Evolutionary conservation across 2,797 vertebrate genomes (phyloP).

Genomic region (Saguinus oedipus): DNA sequence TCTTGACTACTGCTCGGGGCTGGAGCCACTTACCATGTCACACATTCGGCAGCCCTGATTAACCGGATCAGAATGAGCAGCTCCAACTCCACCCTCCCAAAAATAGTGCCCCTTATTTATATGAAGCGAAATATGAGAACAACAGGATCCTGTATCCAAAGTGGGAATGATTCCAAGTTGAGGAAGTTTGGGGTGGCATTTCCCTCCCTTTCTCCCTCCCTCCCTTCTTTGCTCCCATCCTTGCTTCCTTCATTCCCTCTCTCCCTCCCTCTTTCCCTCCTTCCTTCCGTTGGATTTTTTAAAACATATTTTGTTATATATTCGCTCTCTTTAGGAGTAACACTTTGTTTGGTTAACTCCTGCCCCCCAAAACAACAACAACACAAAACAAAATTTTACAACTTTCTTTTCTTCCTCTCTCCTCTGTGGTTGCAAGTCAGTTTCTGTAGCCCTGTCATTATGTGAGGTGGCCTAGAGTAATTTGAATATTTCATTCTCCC

Average conservation of each 20-base stretch:
- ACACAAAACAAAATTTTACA: neutral
- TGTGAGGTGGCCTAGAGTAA: slow-evolving; percentile 86
- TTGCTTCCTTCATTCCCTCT: no score
- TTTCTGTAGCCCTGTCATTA: slow-evolving; percentile 84
- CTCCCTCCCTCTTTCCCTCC: neutral
- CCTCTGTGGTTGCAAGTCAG: slow-evolving; percentile 78
- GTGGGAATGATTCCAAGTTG: neutral
- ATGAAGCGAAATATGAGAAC: neutral
- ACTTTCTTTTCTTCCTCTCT: slow-evolving; percentile 79
- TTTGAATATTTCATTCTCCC: slow-evolving; percentile 88
- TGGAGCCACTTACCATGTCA: slow-evolving; percentile 84
- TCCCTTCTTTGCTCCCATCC: rapidly evolving
- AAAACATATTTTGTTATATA: neutral
- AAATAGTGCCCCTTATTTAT: slow-evolving; percentile 72
- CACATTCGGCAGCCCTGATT: slow-evolving; percentile 84
- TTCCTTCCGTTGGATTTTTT: neutral
- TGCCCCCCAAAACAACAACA: slow-evolving; percentile 37
- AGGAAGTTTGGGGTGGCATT: neutral
- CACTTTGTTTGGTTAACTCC: slow-evolving; percentile 79
- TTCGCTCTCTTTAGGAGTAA: slow-evolving; percentile 50
- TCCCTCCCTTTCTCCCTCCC: neutral
- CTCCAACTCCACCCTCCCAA: slow-evolving; percentile 66
- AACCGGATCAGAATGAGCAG: slow-evolving; percentile 80
- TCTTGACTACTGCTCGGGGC: slow-evolving; percentile 85
- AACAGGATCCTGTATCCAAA: neutral